Percentiles rank a stretch among this genome's conserved stretches.
Evolutionary conservation across 2,113 vertebrate genomes (phyloP).

Genomic region (Lasiurus cinereus): DNA sequence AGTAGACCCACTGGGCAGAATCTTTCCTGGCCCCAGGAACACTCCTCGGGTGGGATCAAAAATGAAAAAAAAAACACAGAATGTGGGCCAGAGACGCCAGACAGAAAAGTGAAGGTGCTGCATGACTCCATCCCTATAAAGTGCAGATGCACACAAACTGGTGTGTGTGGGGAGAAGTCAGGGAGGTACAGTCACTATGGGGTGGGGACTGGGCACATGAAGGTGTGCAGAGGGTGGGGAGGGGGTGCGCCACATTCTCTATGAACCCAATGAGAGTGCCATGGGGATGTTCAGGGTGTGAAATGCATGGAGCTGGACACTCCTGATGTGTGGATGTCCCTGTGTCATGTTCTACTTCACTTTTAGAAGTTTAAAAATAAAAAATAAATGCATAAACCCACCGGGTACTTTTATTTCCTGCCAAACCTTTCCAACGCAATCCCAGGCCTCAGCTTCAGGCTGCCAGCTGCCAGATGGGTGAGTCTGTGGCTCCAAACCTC

Average conservation of each 20-base stretch:
- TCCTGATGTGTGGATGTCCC: fast-evolving
- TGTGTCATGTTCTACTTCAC: background rate
- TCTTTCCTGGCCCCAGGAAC: background rate
- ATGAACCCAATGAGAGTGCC: background rate
- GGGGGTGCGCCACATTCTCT: background rate
- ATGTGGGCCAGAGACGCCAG: constrained; percentile 22
- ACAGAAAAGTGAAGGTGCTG: constrained; percentile 1
- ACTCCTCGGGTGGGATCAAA: constrained; percentile 17
- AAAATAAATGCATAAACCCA: background rate
- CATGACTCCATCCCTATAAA: constrained; percentile 7
- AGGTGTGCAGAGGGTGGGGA: background rate
- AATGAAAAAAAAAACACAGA: constrained; percentile 1
- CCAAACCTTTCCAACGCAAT: background rate
- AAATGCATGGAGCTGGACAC: fast-evolving
- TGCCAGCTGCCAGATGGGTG: background rate
- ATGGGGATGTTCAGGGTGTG: background rate
- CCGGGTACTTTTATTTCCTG: background rate
- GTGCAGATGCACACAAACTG: background rate
- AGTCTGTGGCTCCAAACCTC: background rate
- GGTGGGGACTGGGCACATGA: too few relatives aligned
- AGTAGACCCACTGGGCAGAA: background rate
- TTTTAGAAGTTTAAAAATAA: background rate
- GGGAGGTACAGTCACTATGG: fast-evolving
- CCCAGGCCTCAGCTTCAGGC: background rate
- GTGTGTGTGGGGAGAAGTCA: background rate